These are phyloP conservation scores for Cremastinae sp. DNA, from an alignment of 2,888 invertebrate genomes.

Conservation along the genomic window DNA sequence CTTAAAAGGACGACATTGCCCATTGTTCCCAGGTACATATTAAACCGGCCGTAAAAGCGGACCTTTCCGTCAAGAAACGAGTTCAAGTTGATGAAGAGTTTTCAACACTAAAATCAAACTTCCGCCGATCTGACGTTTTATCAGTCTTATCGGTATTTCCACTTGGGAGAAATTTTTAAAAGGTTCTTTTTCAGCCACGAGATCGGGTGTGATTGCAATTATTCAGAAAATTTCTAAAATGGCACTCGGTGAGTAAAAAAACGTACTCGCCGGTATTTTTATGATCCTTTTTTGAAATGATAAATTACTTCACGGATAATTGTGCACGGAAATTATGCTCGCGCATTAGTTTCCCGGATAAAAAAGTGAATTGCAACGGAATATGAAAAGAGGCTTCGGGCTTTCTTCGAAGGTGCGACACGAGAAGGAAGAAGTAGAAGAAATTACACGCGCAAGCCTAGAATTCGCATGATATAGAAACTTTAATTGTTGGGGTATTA, in stretches of 20 bases:
- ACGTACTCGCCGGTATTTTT: conserved; percentile 17
- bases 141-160: too few species aligned
- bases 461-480: conserved; percentile 47
- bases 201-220: too few species aligned
- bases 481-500: conserved; percentile 50
- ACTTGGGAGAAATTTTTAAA: background rate
- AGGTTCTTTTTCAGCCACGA: too few species aligned
- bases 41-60: too few species aligned
- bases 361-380: conserved; percentile 44
- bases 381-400: background rate
- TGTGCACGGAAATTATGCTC: background rate
- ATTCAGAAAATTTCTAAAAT: background rate
- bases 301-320: too few species aligned
- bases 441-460: conserved; percentile 40
- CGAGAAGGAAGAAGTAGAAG: conserved; percentile 37
- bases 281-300: background rate
- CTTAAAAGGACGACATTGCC: conserved; percentile 9
- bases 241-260: conserved; percentile 1
- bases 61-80: too few species aligned
- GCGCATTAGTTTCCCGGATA: background rate
- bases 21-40: background rate
- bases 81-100: too few species aligned
- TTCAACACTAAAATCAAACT: too few species aligned
- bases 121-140: too few species aligned
- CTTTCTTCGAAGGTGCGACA: conserved; percentile 40